Base-by-base conservation (phyloP, 2,113 vertebrate species). In the Castor canadensis region DNA sequence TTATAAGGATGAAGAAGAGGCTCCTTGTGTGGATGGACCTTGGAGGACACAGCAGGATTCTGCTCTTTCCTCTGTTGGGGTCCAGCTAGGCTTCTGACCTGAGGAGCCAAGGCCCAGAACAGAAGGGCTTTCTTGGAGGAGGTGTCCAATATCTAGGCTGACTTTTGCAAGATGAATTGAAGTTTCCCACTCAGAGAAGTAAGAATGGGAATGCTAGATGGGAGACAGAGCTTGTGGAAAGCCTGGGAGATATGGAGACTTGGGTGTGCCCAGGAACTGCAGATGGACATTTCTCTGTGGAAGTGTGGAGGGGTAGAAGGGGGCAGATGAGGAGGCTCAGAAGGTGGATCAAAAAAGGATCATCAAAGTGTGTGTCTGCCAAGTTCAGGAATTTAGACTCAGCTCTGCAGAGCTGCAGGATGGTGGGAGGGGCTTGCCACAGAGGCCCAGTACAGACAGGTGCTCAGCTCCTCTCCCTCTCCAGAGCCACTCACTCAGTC, bases 1-100 rank as follows among this genome's bases (percentile, higher is more conserved):
- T 97, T 97, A 96, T 92, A 96, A 98, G 95, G 97, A 97, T 98
- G 97, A 98, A 98, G 97, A 98, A 98, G 97, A 91, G 96, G 97
- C 93, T 98, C 96, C 95, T 90, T 73, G 47, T 80, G 49, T 60
- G 81, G 72, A 40, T 60, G 75, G 92, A 85, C 94, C 45, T n/a
- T 62, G 38, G 38, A 81, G 66, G 30, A 40, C 49, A 40, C 20
- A 19, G 66, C 38, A 2, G 38, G 73, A n/a, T 35, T 87, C 92
- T 77, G 43, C 67, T 83, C 83, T 62, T 60, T 92, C 66, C 20
- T 87, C 54, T 43, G 69, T 40, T 22, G 35, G 43, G 43, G 67
- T 56, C 64, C 19, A 12, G 35, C 35, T 81, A 89, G 83, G 80
- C 96, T 60, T 24, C 64, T 45, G 43, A 45, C 67, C 54, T 56